Conservation (phyloP, 1,140 invertebrate genomes). For the Rhopalosiphum maidis region DNA sequence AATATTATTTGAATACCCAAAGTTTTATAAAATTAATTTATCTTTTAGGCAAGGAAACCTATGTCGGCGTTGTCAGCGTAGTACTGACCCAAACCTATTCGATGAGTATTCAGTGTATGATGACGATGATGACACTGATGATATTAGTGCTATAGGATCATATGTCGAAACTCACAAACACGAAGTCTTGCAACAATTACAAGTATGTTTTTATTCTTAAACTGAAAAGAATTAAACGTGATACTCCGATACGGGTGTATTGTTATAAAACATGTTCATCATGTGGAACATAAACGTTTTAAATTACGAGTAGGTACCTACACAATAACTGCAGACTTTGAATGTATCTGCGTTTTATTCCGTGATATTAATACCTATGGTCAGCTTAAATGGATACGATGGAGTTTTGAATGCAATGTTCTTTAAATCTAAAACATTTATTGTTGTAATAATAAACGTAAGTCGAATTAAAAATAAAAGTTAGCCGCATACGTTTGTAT, state of each 20-base stretch:
- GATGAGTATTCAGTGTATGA: slow-evolving; percentile 69
- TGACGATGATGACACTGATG: slow-evolving; percentile 75
- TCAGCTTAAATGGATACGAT: neutral
- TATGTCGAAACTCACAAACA: slow-evolving; percentile 64
- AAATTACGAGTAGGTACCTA: neutral
- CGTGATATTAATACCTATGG: neutral
- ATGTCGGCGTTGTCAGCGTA: slow-evolving; percentile 77
- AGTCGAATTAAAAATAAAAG: neutral
- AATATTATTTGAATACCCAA: neutral
- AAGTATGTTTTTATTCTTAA: slow-evolving; percentile 58
- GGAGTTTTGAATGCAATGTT: neutral
- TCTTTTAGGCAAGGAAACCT: slow-evolving; percentile 65
- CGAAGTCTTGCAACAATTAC: slow-evolving; percentile 64
- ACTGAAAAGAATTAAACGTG: slow-evolving; percentile 21
- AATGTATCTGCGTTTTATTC: neutral
- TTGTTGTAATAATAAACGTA: neutral
- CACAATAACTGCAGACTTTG: neutral
- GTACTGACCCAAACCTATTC: slow-evolving; percentile 70
- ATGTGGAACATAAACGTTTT: neutral
- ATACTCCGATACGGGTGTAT: neutral
- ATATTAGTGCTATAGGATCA: slow-evolving; percentile 64
- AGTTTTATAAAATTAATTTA: neutral
- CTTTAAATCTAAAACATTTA: neutral
- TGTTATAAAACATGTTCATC: neutral
- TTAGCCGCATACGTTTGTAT: neutral